Base-by-base conservation (phyloP, 1,140 invertebrate genomes). In the Heliconius himera region DNA sequence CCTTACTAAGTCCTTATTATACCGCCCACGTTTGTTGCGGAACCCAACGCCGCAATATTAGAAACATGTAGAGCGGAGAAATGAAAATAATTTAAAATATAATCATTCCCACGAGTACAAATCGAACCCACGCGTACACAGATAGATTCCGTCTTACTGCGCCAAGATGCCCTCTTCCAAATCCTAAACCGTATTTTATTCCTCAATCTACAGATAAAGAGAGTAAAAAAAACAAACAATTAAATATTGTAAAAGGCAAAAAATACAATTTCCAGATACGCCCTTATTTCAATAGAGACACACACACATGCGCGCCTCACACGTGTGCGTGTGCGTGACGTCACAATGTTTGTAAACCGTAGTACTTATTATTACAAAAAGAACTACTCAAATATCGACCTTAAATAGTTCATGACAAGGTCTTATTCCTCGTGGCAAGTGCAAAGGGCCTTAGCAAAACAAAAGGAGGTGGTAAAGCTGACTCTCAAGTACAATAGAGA, bases 341-440 rank as follows among this genome's bases (percentile, higher is more conserved):
- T 79, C 78, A 75, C 78, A 29, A 18, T 79, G 78, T 79, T 79
- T 75, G 29, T 75, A 75, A 79, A 79, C 78, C 77, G 26, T 36
- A 70, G 51, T 51, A 51, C 73, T 54, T 22, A 66, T 6, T 20
- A 49, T 73, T 46, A 18, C 18, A 56, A 74, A n/a, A 9, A 20
- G 8, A n/a, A n/a, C 9, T 60, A 60, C 8, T 70, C 33, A 18
- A 71, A 70, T 46, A 54, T 18, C 13, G 33, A 70, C 76, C 70
- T 13, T 51, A 77, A 36, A 2, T 8, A 29, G 13, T 38, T 29
- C 0, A 1, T 0, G 11, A 73, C 72, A 77, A 3, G 70, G 8
- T 54, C 36, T 26, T 56, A 16, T 38, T 41, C 60, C 16, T 1
- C 3, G 33, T 66, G 74, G 20, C 22, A 38, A 4, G 8, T n/a